phyloP scores from a whole-genome alignment of 1,140 invertebrate genomes.

The Neotoxoptera formosana region DNA sequence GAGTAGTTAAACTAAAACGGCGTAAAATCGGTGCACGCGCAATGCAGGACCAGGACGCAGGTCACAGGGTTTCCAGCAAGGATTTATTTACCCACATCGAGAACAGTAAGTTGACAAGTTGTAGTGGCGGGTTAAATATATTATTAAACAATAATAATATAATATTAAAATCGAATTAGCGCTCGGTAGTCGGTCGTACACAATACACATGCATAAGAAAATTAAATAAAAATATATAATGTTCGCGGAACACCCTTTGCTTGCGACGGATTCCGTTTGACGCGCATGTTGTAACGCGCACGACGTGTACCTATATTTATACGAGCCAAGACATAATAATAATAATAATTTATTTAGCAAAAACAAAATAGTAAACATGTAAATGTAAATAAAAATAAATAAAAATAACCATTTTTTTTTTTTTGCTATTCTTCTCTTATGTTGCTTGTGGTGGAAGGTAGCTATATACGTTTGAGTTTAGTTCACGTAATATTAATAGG shows the following conservation, averaged over 20 bases:
- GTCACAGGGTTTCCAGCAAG: background rate
- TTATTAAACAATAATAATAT: background rate
- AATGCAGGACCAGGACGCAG: background rate
- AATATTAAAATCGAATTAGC: background rate
- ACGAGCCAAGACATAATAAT: background rate
- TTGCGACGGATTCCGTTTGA: background rate
- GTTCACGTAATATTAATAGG: too few relatives aligned
- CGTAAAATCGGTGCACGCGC: background rate
- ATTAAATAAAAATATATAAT: background rate
- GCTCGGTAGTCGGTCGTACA: too few relatives aligned
- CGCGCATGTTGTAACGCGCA: background rate
- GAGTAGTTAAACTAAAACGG: background rate
- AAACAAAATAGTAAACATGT: background rate
- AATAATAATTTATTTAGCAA: background rate
- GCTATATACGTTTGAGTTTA: too few relatives aligned
- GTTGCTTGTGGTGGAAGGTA: background rate
- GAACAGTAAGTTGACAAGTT: background rate
- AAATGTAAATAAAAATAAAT: background rate
- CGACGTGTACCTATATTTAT: background rate
- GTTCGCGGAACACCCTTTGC: background rate
- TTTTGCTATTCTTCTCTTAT: background rate
- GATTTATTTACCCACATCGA: background rate
- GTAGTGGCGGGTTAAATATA: background rate
- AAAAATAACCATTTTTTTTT: background rate
- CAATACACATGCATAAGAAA: background rate